Conservation (phyloP, 2,888 invertebrate species). For the Apodemia hepburni region DNA sequence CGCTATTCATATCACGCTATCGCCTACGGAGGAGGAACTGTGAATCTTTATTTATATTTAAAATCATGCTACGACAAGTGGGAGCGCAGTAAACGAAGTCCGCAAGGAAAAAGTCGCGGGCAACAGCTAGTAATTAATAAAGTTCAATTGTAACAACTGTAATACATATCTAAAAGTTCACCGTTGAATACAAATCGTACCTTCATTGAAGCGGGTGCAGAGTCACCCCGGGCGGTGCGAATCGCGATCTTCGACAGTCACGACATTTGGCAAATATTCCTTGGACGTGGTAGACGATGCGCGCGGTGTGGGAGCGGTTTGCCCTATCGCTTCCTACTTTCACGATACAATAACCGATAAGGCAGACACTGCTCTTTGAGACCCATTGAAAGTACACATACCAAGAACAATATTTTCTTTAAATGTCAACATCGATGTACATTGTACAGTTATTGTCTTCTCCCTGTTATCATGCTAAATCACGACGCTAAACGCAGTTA, state of each 20-base stretch:
- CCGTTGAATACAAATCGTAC: slow-evolving; percentile 72
- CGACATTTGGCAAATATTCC: slow-evolving; percentile 78
- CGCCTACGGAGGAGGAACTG: too few relatives aligned
- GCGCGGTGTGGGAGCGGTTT: slow-evolving; percentile 69
- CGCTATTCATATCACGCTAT: too few relatives aligned
- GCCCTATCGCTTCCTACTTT: slow-evolving; percentile 74
- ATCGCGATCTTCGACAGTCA: slow-evolving; percentile 77
- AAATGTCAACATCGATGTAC: slow-evolving; percentile 34
- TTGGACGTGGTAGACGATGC: slow-evolving; percentile 54
- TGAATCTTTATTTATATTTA: too few relatives aligned
- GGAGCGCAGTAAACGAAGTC: too few relatives aligned
- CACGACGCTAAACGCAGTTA: slow-evolving; percentile 14
- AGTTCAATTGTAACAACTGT: slow-evolving; percentile 3
- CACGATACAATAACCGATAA: slow-evolving; percentile 64
- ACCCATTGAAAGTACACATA: slow-evolving; percentile 34
- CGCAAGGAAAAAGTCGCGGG: too few relatives aligned
- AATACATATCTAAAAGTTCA: slow-evolving; percentile 44
- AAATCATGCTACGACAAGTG: too few relatives aligned
- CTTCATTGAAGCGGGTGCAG: slow-evolving; percentile 63
- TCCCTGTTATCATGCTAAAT: slow-evolving; percentile 9
- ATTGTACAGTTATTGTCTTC: slow-evolving; percentile 20
- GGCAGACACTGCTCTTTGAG: slow-evolving; percentile 49
- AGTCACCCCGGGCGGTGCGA: slow-evolving; percentile 72
- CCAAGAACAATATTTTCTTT: slow-evolving; percentile 34
- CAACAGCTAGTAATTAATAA: too few relatives aligned